Percentiles rank a stretch among this genome's conserved stretches.
These are phyloP conservation scores for Agriotes lineatus DNA, from an alignment of 2,888 invertebrate genomes.

Conservation along the genomic window DNA sequence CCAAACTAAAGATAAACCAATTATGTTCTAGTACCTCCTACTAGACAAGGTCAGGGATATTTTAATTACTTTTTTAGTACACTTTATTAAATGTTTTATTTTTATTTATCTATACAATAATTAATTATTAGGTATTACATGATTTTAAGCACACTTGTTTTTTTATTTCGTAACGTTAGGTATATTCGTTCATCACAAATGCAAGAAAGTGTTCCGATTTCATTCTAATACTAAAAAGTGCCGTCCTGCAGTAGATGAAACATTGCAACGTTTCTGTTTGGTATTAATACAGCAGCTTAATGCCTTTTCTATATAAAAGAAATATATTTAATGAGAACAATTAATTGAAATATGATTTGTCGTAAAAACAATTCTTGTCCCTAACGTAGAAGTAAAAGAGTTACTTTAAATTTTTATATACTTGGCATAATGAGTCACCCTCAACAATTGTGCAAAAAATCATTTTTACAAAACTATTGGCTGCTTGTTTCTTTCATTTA, in stretches of 20 bases:
- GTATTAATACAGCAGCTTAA: background rate
- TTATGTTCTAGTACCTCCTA: slow-evolving; percentile 71
- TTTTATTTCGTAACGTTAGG: background rate
- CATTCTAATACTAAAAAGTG: slow-evolving; percentile 32
- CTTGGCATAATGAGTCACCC: too few species aligned
- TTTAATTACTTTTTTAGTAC: slow-evolving; percentile 23
- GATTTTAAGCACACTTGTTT: slow-evolving; percentile 7
- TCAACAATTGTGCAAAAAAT: too few species aligned
- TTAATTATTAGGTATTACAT: slow-evolving; percentile 16
- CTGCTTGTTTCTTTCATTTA: too few species aligned
- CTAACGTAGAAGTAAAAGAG: too few species aligned
- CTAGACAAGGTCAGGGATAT: slow-evolving; percentile 30
- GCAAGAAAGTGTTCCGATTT: background rate
- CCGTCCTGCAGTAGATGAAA: slow-evolving; percentile 38
- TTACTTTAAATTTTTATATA: too few species aligned
- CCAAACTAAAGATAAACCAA: slow-evolving; percentile 92
- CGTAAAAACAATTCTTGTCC: too few species aligned
- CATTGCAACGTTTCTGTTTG: background rate
- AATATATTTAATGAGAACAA: too few species aligned
- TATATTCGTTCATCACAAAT: background rate
- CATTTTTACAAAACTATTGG: too few species aligned
- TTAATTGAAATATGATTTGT: too few species aligned
- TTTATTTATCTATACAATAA: slow-evolving; percentile 20
- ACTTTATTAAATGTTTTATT: slow-evolving; percentile 20
- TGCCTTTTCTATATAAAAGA: too few species aligned